Evolutionary conservation across 2,888 invertebrate genomes (phyloP), one percentile per base, ranked within the genome.

Genomic region (Autographa pulchrina): DNA sequence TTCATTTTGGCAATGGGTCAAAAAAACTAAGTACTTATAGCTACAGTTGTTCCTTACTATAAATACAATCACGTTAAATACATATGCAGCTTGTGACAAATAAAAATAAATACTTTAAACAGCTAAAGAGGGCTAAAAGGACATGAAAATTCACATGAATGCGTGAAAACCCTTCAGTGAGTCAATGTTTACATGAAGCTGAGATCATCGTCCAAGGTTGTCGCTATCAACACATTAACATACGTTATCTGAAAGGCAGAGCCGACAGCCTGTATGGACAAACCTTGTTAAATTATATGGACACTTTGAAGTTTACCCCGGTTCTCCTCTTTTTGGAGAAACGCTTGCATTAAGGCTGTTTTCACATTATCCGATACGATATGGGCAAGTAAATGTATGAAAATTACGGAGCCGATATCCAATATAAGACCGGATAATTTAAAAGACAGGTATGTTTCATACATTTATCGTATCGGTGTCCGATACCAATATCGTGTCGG

Each of bases 181-280:
- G 41, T 62, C 62, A 62, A 25, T 62, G 62, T 56, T 20, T 56
- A 56, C 54, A 56, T 56, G 59, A 16, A 52, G n/a, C 4, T 38
- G 63, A 65, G 74, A 62, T 62, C 65, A 74, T 65, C 56, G 66
- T 43, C 58, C 75, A 75, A 75, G 75, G 75, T 61, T 65, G 38
- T 62, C 65, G 68, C 71, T 75, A 75, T 75, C 75, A 48, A 65
- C 61, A 67, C 66, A 75, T 75, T 75, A 75, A 72, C 75, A 75
- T 70, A 75, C 31, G 72, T 75, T 75, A 69, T 69, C 66, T 72
- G 71, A 20, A 20, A 75, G 66, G 71, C 71, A 54, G 43, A 52
- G 48, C 20, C 31, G 41, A 41, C 38, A 43, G 41, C 9, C 52
- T 20, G 38, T 63, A 59, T 63, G 73, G 62, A 65, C 63, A 66